phyloP scores from a whole-genome alignment of 2,888 invertebrate species.

The Philereme transversata region DNA sequence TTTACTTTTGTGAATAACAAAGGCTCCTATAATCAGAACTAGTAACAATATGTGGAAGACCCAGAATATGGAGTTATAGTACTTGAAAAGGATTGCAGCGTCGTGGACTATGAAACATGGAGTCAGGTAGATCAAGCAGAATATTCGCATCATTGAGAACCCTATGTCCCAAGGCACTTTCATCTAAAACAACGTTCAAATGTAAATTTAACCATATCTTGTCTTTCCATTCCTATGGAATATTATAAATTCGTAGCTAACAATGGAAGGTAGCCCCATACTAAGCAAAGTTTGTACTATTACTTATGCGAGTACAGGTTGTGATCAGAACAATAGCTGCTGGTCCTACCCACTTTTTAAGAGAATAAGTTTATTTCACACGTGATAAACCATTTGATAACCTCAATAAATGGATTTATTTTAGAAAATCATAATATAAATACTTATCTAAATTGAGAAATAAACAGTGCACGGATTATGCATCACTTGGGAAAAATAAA shows the following conservation, averaged over 20 bases:
- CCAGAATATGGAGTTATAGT: conserved; percentile 76
- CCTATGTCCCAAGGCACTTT: conserved; percentile 83
- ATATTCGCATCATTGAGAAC: conserved; percentile 70
- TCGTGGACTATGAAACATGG: conserved; percentile 65
- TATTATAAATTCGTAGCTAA: no score
- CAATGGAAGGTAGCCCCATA: no score
- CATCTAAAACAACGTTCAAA: conserved; percentile 69
- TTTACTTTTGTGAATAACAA: conserved; percentile 50
- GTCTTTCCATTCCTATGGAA: no score
- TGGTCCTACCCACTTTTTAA: no score
- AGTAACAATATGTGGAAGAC: conserved; percentile 63
- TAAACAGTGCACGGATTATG: no score
- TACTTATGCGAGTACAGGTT: no score
- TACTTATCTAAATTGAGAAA: not conserved
- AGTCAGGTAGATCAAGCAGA: conserved; percentile 70
- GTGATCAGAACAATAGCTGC: no score
- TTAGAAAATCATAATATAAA: conserved; percentile 1
- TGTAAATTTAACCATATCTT: conserved; percentile 22
- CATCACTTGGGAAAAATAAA: no score
- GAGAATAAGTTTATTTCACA: no score
- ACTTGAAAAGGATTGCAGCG: conserved; percentile 49
- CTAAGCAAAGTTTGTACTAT: no score
- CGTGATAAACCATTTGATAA: no score
- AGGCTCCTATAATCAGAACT: conserved; percentile 50
- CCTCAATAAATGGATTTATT: conserved; percentile 7